These are phyloP conservation scores for Picathartes gymnocephalus DNA, from an alignment of 2,113 vertebrate species.

Conservation along the genomic window DNA sequence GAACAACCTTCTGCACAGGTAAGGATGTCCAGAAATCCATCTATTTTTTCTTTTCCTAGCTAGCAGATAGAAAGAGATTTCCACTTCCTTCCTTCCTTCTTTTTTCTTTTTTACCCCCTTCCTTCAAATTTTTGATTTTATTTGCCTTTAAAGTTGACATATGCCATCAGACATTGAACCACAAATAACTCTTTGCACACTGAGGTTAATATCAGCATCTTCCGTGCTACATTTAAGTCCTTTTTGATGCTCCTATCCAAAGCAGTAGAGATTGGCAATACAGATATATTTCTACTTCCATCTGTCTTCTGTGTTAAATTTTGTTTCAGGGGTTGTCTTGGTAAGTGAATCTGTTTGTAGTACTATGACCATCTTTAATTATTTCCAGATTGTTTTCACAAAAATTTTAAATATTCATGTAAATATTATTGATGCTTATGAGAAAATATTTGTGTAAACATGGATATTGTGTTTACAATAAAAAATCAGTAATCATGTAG, in stretches of 20 bases:
- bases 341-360: neutral
- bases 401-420: neutral
- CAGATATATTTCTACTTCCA: neutral
- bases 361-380: neutral
- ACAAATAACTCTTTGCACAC: neutral
- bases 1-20: neutral
- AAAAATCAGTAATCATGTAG: neutral
- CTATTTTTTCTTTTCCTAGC: neutral
- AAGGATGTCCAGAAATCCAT: neutral
- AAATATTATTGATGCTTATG: neutral
- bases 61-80: neutral
- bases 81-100: neutral
- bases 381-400: neutral
- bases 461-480: neutral
- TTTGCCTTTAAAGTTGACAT: neutral
- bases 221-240: neutral
- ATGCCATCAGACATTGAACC: neutral
- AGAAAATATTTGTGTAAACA: neutral
- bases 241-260: neutral
- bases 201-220: neutral
- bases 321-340: neutral
- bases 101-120: fast-evolving
- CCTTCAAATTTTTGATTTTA: neutral
- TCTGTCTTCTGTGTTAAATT: neutral
- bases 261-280: neutral